Base-by-base conservation (phyloP, 2,888 invertebrate species). In the Clepsis dumicolana region DNA sequence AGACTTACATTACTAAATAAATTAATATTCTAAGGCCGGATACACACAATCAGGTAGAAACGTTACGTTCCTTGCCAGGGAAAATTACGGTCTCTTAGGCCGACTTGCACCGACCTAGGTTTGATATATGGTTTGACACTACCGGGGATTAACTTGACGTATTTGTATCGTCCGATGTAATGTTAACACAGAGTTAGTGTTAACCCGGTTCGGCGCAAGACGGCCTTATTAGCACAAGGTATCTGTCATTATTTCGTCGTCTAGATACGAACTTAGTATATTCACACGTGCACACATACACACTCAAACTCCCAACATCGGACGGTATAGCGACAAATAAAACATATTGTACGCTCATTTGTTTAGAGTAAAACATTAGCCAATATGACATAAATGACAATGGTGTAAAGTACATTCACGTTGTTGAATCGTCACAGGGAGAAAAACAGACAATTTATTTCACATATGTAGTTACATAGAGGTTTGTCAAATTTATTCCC, bases 271-370 rank as follows among this genome's bases (percentile, higher is more conserved):
- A n/a, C 38, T 59, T 50, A 59, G 44, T 63, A 41, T 21, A 27
- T 62, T 71, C 61, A 71, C 66, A 73, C 67, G 73, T 64, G 71
- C 72, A 73, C 72, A 72, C 72, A 71, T 73, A 71, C 75, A 76
- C 74, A 68, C 73, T 74, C 75, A 72, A 71, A 71, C 75, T 72
- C 75, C 70, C 80, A 78, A 73, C 74, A 75, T 80, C 81, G 84
- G 84, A 84, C 84, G 84, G 84, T 83, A 80, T 82, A 81, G 78
- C 78, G 75, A 77, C 75, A 71, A 76, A 72, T 65, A 71, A 74
- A 70, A 67, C 48, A 74, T 70, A 70, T 59, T 70, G 65, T 74
- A 70, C 72, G 64, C 70, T 71, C 64, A 70, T 65, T 65, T 62
- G 41, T 41, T 62, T 63, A 61, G 14, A 68, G 62, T 61, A 71